A percentile compares a stretch with the other conserved stretches of the same genome.
These are phyloP conservation scores for Holothuria leucospilota DNA, from an alignment of 53 echinoderm and acorn worm genomes.

Conservation along the genomic window DNA sequence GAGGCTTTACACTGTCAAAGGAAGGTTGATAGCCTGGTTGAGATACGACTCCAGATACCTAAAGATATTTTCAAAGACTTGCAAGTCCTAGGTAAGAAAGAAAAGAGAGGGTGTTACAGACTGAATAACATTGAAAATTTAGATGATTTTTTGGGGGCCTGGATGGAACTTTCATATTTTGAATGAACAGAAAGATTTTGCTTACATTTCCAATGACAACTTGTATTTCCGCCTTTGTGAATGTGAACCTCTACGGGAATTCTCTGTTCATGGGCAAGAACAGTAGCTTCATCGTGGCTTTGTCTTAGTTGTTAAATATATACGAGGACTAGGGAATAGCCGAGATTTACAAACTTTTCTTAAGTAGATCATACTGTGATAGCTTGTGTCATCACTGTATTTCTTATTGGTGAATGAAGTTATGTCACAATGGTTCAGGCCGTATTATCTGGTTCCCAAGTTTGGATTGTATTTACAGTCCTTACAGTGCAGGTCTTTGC, in stretches of 20 bases:
- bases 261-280: slow-evolving; percentile 43
- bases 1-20: slow-evolving; percentile 73
- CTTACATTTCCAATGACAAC: slow-evolving; percentile 47
- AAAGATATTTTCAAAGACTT: slow-evolving; percentile 54
- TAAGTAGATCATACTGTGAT: neutral
- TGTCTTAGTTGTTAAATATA: too few relatives aligned
- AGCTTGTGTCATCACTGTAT: too few relatives aligned
- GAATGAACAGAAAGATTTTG: slow-evolving; percentile 69
- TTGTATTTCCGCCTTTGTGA: slow-evolving; percentile 52
- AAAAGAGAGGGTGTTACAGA: slow-evolving; percentile 44
- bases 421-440: too few relatives aligned
- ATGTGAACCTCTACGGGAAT: slow-evolving; percentile 49
- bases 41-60: slow-evolving; percentile 47
- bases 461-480: too few relatives aligned
- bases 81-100: slow-evolving; percentile 22
- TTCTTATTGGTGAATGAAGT: too few relatives aligned
- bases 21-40: slow-evolving; percentile 65
- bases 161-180: slow-evolving; percentile 67
- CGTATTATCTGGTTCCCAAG: too few relatives aligned
- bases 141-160: slow-evolving; percentile 55
- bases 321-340: too few relatives aligned
- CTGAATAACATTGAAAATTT: slow-evolving; percentile 38
- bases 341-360: too few relatives aligned
- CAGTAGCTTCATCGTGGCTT: slow-evolving; percentile 47
- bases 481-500: too few relatives aligned